phyloP scores from a whole-genome alignment of 2,797 vertebrate genomes.

The Anguilla anguilla region DNA sequence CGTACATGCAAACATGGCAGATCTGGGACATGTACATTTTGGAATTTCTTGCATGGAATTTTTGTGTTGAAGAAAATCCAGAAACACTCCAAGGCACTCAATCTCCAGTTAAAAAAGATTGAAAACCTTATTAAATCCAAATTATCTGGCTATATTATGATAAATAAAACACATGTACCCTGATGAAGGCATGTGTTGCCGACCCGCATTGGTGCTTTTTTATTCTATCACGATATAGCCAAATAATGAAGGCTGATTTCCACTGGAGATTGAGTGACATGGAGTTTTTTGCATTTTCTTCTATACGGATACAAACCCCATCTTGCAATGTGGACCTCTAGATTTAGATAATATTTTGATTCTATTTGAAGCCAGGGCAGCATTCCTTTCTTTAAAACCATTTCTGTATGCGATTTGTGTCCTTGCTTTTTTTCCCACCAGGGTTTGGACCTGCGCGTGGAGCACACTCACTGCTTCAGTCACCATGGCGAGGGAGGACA shows the following conservation, averaged over 20 bases:
- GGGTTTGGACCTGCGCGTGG: conserved; percentile 90
- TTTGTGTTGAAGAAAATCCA: not conserved
- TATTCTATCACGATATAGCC: not conserved
- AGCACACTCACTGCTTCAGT: conserved; percentile 96
- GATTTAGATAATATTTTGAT: not conserved
- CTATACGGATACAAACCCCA: not conserved
- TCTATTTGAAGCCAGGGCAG: not conserved
- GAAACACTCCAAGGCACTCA: too few relatives aligned
- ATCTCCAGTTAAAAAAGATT: too few relatives aligned
- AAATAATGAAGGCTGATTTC: not conserved
- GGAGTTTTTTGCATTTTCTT: not conserved
- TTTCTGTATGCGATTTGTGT: not conserved
- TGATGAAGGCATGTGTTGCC: not conserved
- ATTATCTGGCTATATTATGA: not conserved
- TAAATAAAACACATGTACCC: not conserved
- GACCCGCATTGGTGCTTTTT: too few relatives aligned
- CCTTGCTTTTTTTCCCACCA: conserved; percentile 51
- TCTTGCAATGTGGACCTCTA: not conserved
- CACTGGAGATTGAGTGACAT: too few relatives aligned
- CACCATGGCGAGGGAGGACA: conserved; percentile 93
- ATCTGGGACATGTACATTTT: too few relatives aligned
- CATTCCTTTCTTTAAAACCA: not conserved
- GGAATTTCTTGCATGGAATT: too few relatives aligned
- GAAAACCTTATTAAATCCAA: not conserved
- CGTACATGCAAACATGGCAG: too few relatives aligned